Conservation (phyloP, 2,113 vertebrate species). For the Myotis lucifugus region DNA sequence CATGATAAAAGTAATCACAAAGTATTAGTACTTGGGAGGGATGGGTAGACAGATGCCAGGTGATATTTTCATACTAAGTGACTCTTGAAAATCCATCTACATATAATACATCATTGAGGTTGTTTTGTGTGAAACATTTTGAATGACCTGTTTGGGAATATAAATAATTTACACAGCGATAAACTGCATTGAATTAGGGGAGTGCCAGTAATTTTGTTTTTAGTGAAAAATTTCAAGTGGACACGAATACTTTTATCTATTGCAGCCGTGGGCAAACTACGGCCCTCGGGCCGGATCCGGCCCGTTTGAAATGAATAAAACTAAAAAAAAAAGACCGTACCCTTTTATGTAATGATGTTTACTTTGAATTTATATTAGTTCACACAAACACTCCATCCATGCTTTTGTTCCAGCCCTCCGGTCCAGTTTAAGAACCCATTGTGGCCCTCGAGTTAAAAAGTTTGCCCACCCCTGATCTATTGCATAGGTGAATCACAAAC, state of each 20-base stretch:
- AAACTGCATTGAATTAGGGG: not conserved
- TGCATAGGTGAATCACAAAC: not conserved
- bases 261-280: too few species aligned
- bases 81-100: not conserved
- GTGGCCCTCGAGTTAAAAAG: too few species aligned
- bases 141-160: not conserved
- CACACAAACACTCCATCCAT: too few species aligned
- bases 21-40: not conserved
- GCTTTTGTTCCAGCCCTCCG: too few species aligned
- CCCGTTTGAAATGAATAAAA: too few species aligned
- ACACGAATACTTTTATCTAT: not conserved
- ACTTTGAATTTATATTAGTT: too few species aligned
- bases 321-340: too few species aligned
- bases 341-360: too few species aligned
- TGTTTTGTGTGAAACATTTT: slow-evolving; percentile 29
- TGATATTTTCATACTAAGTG: slow-evolving; percentile 30
- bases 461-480: too few species aligned
- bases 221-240: not conserved
- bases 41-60: not conserved
- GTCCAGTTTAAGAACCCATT: too few species aligned
- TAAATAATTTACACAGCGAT: not conserved
- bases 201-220: not conserved
- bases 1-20: not conserved
- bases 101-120: not conserved
- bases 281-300: too few species aligned